Percentiles rank a stretch among this genome's conserved stretches.
Conservation (phyloP, 1,140 invertebrate genomes). For the Rhyzopertha dominica region DNA sequence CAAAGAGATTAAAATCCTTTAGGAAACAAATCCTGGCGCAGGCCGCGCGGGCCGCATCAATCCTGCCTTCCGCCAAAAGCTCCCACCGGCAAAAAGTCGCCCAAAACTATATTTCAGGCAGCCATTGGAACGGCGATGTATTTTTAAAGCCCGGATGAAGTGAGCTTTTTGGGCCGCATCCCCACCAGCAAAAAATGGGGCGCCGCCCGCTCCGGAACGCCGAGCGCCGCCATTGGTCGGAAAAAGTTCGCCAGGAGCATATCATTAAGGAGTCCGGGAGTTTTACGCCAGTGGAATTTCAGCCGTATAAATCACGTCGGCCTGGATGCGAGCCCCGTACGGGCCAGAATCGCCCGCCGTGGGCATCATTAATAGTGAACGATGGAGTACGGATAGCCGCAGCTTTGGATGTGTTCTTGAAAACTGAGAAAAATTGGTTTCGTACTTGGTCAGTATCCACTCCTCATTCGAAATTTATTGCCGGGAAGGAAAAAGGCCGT, state of each 20-base stretch:
- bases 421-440: constrained; percentile 38
- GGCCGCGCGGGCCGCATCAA: constrained; percentile 32
- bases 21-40: constrained; percentile 35
- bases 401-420: constrained; percentile 31
- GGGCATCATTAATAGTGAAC: constrained; percentile 36
- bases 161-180: constrained; percentile 35
- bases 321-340: constrained; percentile 22
- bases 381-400: constrained; percentile 30
- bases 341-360: constrained; percentile 21
- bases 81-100: constrained; percentile 25
- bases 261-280: constrained; percentile 44
- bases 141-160: constrained; percentile 43
- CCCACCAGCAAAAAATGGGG: constrained; percentile 38
- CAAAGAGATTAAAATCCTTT: constrained; percentile 40
- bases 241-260: constrained; percentile 43
- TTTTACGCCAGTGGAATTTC: constrained; percentile 40
- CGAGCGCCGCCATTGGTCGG: constrained; percentile 35
- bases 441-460: constrained; percentile 24
- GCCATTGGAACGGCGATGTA: constrained; percentile 43
- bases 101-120: constrained; percentile 40
- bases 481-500: no score
- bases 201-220: constrained; percentile 26
- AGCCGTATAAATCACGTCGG: constrained; percentile 41
- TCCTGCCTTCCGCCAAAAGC: constrained; percentile 38
- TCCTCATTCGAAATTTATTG: constrained; percentile 30